These are phyloP conservation scores for Tor tambroides DNA, from an alignment of 2,113 vertebrate species.

Conservation along the genomic window DNA sequence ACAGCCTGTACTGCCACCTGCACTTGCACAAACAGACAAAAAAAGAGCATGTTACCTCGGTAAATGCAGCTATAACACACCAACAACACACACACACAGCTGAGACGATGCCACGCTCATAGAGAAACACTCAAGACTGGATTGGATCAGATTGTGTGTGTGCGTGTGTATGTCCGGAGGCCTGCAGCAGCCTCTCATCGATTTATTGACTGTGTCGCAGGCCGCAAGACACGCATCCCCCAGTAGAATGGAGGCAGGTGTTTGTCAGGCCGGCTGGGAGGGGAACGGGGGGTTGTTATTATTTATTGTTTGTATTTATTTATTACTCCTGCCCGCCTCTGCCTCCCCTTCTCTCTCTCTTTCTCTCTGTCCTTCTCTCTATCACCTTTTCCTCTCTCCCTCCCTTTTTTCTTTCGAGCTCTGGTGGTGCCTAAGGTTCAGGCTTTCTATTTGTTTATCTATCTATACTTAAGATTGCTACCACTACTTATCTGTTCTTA, in stretches of 20 bases:
- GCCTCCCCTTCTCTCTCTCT: conserved; percentile 54
- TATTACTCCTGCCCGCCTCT: conserved; percentile 56
- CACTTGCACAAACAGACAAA: conserved; percentile 39
- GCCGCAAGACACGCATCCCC: conserved; percentile 80
- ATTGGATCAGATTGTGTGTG: conserved; percentile 58
- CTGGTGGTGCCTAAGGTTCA: conserved; percentile 49
- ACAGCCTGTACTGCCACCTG: conserved; percentile 30
- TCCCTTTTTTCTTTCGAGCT: not conserved
- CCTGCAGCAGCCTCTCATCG: conserved; percentile 78
- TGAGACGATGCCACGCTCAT: not conserved
- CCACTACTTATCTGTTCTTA: not conserved
- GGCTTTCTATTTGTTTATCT: conserved; percentile 63
- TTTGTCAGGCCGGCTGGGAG: conserved; percentile 56
- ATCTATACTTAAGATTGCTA: conserved; percentile 65
- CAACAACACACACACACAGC: conserved; percentile 15
- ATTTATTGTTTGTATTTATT: conserved; percentile 67
- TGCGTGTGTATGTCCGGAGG: conserved; percentile 66
- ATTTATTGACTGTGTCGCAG: conserved; percentile 89
- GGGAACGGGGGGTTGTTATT: conserved; percentile 59
- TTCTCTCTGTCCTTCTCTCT: conserved; percentile 55
- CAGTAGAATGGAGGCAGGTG: conserved; percentile 81
- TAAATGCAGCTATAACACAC: conserved; percentile 13
- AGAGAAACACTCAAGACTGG: conserved; percentile 30
- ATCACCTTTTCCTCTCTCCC: conserved; percentile 13
- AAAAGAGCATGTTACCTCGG: conserved; percentile 6